These are phyloP conservation scores for Phylloscopus whistleri DNA, from an alignment of 2,113 vertebrate species.

Conservation along the genomic window DNA sequence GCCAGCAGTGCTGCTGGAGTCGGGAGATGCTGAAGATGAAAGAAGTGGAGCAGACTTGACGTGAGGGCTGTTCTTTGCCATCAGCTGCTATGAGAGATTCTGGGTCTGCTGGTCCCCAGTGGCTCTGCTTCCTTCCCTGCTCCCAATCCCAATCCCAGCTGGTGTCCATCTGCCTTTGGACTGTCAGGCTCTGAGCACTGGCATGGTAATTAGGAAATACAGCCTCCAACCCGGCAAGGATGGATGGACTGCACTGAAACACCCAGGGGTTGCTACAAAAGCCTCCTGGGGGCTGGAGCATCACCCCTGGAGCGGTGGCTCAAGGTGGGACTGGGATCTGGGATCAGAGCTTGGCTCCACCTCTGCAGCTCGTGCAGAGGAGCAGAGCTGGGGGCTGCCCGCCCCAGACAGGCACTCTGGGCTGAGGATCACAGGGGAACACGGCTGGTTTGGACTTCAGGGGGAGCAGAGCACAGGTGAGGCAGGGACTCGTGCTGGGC, in stretches of 20 bases:
- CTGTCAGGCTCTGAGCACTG: neutral
- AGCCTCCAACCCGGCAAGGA: neutral
- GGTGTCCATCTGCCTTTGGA: neutral
- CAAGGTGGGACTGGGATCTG: rapidly evolving
- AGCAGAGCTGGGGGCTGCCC: neutral
- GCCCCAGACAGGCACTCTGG: too few relatives aligned
- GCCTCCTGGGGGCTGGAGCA: neutral
- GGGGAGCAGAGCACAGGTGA: neutral
- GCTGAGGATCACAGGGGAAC: neutral
- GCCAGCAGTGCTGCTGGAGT: neutral
- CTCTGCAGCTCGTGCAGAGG: neutral
- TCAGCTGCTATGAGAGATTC: neutral
- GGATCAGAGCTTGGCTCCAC: neutral
- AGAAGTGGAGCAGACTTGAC: conserved; percentile 17
- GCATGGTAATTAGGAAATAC: neutral
- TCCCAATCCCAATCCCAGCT: rapidly evolving
- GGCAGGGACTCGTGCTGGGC: neutral
- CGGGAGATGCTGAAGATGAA: conserved; percentile 15
- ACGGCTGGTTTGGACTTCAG: rapidly evolving
- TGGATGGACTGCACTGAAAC: neutral
- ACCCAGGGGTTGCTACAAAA: neutral
- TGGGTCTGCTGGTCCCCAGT: neutral
- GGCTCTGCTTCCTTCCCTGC: neutral
- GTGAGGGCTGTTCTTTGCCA: neutral
- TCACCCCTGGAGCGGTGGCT: neutral